phyloP scores from a whole-genome alignment of 2,113 vertebrate genomes.

The Vimba vimba region DNA sequence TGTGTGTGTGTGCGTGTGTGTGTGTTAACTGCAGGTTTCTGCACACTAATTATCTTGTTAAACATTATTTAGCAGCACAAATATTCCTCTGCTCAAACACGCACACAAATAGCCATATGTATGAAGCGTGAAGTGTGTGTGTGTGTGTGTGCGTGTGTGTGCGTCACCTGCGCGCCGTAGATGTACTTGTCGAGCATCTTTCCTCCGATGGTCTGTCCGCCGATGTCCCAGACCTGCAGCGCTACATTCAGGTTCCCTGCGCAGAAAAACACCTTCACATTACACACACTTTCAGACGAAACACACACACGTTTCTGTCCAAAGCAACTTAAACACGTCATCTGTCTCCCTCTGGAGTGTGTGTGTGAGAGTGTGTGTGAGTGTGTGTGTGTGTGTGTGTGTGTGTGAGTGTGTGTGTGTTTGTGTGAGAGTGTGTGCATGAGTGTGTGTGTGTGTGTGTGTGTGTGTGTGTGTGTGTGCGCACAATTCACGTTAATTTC shows the following conservation, averaged over 20 bases:
- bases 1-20: background rate
- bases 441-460: too few species aligned
- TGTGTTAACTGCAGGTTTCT: background rate
- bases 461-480: too few species aligned
- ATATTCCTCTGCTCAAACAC: background rate
- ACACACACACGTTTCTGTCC: background rate
- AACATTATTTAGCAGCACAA: background rate
- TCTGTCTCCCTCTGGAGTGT: too few species aligned
- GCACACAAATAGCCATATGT: background rate
- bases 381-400: too few species aligned
- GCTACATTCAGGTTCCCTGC: constrained; percentile 95
- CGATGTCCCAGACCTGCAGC: constrained; percentile 98
- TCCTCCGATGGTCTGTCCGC: constrained; percentile 96
- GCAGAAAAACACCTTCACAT: constrained; percentile 48
- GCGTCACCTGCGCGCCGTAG: constrained; percentile 89
- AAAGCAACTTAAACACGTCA: too few species aligned
- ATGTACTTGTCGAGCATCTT: constrained; percentile 99
- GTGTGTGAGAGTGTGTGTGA: too few species aligned
- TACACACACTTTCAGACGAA: background rate
- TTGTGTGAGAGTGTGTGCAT: too few species aligned
- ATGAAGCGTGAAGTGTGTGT: background rate
- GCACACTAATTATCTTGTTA: background rate
- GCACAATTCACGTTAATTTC: too few species aligned
- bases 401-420: too few species aligned
- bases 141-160: constrained; percentile 19